Evolutionary conservation across 2,888 invertebrate genomes (phyloP).

Genomic region (Drosophila pseudotalamancana): DNA sequence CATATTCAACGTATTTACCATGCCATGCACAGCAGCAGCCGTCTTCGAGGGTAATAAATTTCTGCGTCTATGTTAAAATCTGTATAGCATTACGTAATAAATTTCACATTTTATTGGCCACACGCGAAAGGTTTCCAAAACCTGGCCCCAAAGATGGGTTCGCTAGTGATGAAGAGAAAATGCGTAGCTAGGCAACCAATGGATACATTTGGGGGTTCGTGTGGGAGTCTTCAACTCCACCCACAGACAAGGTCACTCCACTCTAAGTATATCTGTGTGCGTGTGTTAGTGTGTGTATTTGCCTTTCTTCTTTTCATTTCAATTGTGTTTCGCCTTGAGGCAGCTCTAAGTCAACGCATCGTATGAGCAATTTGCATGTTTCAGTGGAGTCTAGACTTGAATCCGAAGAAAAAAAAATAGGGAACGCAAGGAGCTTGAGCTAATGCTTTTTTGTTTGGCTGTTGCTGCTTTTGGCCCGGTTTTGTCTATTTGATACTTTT

Average conservation of each 20-base stretch:
- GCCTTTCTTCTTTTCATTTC: slow-evolving; percentile 2
- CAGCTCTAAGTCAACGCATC: slow-evolving; percentile 34
- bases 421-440: background rate
- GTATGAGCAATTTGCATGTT: slow-evolving; percentile 64
- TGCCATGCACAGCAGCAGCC: slow-evolving; percentile 14
- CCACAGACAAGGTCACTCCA: slow-evolving; percentile 36
- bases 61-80: slow-evolving; percentile 24
- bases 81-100: slow-evolving; percentile 34
- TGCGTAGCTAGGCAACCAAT: slow-evolving; percentile 30
- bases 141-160: slow-evolving; percentile 15
- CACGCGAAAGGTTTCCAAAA: slow-evolving; percentile 16
- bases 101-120: slow-evolving; percentile 52
- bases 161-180: slow-evolving; percentile 42
- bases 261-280: background rate
- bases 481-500: slow-evolving; percentile 50
- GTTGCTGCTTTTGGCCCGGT: slow-evolving; percentile 1
- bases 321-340: slow-evolving; percentile 24
- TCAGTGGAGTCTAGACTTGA: slow-evolving; percentile 50
- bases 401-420: background rate
- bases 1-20: slow-evolving; percentile 41
- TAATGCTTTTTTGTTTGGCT: slow-evolving; percentile 7
- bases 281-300: slow-evolving; percentile 6
- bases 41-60: slow-evolving; percentile 44
- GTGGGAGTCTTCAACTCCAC: background rate
- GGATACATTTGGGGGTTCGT: slow-evolving; percentile 9